Base-by-base conservation (phyloP, 2,797 vertebrate genomes). In the Limnodromus scolopaceus region DNA sequence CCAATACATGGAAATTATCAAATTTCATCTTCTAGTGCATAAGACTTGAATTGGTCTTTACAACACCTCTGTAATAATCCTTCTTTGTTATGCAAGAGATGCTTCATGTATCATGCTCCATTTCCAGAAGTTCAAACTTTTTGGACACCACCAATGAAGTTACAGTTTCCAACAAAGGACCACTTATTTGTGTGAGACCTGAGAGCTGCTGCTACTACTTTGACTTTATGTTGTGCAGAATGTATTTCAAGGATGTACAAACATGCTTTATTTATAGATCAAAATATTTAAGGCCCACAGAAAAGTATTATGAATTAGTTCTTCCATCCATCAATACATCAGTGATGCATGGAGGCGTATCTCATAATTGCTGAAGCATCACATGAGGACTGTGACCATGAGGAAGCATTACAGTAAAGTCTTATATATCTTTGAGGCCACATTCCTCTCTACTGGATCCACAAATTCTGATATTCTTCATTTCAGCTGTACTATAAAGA, bases 331-430 rank as follows among this genome's bases (percentile, higher is more conserved):
- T 43, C 18, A 43, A 30, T 11, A 32, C 1, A 10, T 30, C 9
- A 70, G 34, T 13, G 27, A 77, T n/a, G 24, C 24, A 36, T 0
- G 0, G 28, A 58, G 45, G 14, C 1, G 0, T 11, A n/a, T 16
- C 36, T 30, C 27, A 30, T 32, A 34, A 55, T 10, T 54, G 27
- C 17, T 74, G 48, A 55, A 48, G 25, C 39, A 77, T 46, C 41
- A 23, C 13, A 13, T 3, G 11, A 80, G 13, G 18, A 78, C 66
- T 57, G 16, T 39, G 15, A 60, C 1, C 7, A 84, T 27, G 18
- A 74, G 11, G 39, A 64, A 76, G 9, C 30, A 34, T 6, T 13
- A 45, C 2, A 8, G 28, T 70, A 48, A 4, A 51, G 49, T 23
- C 46, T 41, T 53, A 45, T 0, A 2, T 2, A 16, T 45, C 34